phyloP scores from a whole-genome alignment of 2,888 invertebrate species.

The Eretmocerus hayati region DNA sequence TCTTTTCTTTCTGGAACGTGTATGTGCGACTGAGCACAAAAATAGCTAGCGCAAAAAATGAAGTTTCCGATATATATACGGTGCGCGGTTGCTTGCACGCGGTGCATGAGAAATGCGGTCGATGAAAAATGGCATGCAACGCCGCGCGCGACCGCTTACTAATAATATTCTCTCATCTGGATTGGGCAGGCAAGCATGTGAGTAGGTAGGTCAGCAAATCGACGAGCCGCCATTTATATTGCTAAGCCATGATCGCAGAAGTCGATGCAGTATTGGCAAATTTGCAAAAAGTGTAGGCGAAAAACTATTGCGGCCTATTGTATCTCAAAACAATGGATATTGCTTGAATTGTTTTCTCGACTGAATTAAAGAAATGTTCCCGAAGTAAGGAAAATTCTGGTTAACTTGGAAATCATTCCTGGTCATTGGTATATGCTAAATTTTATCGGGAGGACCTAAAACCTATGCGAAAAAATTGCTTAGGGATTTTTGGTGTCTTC shows the following conservation, averaged over 20 bases:
- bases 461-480: too few relatives aligned
- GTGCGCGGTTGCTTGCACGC: not conserved
- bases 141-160: not conserved
- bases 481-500: too few relatives aligned
- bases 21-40: not conserved
- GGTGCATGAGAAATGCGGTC: conserved; percentile 7
- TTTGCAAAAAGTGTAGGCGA: conserved; percentile 11
- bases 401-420: too few relatives aligned
- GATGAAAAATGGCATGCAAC: conserved; percentile 9
- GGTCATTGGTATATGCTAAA: too few relatives aligned
- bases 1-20: too few relatives aligned
- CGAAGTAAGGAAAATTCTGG: too few relatives aligned
- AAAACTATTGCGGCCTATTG: too few relatives aligned
- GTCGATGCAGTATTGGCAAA: too few relatives aligned
- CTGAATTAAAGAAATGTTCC: too few relatives aligned
- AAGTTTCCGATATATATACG: not conserved
- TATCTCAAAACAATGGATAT: too few relatives aligned
- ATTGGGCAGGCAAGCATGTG: conserved; percentile 9
- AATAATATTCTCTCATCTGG: not conserved
- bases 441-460: too few relatives aligned
- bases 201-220: conserved; percentile 44
- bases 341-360: too few relatives aligned
- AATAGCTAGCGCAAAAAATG: not conserved
- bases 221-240: conserved; percentile 16
- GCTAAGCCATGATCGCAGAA: not conserved